Conservation (phyloP, 2,888 invertebrate species). For the Autographa pulchrina region DNA sequence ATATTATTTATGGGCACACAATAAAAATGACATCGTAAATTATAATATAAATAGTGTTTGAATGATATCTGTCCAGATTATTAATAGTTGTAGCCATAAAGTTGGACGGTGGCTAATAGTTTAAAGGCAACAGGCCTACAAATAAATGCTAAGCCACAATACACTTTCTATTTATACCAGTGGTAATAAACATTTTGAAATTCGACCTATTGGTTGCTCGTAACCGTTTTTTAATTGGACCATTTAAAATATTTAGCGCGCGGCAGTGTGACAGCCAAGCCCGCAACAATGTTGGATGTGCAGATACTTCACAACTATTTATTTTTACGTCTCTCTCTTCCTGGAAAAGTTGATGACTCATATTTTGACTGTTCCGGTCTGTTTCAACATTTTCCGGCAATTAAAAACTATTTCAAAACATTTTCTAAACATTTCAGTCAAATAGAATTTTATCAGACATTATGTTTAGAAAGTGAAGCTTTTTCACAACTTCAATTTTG, state of each 20-base stretch:
- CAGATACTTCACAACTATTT: slow-evolving; percentile 24
- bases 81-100: slow-evolving; percentile 52
- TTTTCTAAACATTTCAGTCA: not conserved
- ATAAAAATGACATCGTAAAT: slow-evolving; percentile 54
- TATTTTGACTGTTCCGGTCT: slow-evolving; percentile 25
- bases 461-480: not conserved
- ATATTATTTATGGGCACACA: slow-evolving; percentile 29
- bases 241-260: slow-evolving; percentile 53
- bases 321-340: slow-evolving; percentile 39
- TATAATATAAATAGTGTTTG: slow-evolving; percentile 45
- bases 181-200: slow-evolving; percentile 54
- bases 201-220: slow-evolving; percentile 56
- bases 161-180: slow-evolving; percentile 50
- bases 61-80: slow-evolving; percentile 51
- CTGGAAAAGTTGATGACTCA: slow-evolving; percentile 16
- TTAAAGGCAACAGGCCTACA: slow-evolving; percentile 52
- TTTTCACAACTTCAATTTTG: not conserved
- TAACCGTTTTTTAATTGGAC: slow-evolving; percentile 55
- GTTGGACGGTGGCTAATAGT: slow-evolving; percentile 44
- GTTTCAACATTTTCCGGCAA: not conserved
- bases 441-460: not conserved
- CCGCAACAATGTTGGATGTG: slow-evolving; percentile 28
- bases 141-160: slow-evolving; percentile 44
- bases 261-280: slow-evolving; percentile 45
- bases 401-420: slow-evolving; percentile 6